Evolutionary conservation across 2,888 invertebrate genomes (phyloP), one percentile per base, ranked within the genome.

Genomic region (Tenthredo notha): DNA sequence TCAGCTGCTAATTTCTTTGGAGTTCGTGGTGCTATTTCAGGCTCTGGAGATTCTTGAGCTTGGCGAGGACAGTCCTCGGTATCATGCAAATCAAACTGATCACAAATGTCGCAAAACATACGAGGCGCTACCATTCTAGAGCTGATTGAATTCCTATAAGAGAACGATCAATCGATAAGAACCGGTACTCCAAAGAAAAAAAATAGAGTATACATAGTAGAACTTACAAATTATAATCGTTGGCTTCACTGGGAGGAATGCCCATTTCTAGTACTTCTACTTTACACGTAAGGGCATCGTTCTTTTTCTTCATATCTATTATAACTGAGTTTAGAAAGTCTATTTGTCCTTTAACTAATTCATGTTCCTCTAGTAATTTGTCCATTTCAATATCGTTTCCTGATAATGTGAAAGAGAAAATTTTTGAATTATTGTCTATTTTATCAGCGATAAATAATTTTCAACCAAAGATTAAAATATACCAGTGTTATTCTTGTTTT

Each of bases 51-150:
- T 58, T 94, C 94, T 90, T 94, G 94, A 43, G 96, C 96, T 94
- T 99, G 99, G 75, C 96, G 94, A 50, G 99, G 98, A 92, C 99
- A 99, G 92, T 99, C 99, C 93, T 99, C 99, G 0, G 99, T 99
- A 93, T 99, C 99, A 93, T 99, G 99, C 85, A 96, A 95, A 94
- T 99, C 99, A 94, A 99, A 99, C 93, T 96, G 95, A 94, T 99
- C 99, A 94, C 99, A 99, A 90, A 99, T 99, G 95, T 99, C 99
- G 95, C 99, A 99, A 95, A 98, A 99, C 91, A 97, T 94, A 37
- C 99, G 96, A 67, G 98, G 98, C 2, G 98, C 96, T 29, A 95
- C 89, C 87, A 90, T 90, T 86, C 93, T 92, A 85, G 93, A 93
- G 18, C 93, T 92, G 85, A 93, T 90, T 18, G 92, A 92, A 84